Evolutionary conservation across 35 echinoderm and acorn worm genomes (phyloP).

Genomic region (Hemicentrotus pulcherrimus): DNA sequence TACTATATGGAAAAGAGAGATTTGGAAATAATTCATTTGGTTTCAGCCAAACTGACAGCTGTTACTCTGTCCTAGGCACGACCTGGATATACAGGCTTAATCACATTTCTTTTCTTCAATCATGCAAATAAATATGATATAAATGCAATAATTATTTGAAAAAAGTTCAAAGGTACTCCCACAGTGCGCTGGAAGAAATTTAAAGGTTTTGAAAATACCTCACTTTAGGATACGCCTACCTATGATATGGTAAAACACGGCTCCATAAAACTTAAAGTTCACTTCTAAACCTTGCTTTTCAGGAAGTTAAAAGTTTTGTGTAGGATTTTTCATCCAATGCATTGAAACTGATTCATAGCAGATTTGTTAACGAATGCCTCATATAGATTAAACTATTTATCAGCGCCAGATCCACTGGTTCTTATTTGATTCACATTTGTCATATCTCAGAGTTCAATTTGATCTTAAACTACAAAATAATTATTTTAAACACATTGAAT

Average conservation of each 20-base stretch:
- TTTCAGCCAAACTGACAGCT: neutral
- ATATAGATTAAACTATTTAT: no score
- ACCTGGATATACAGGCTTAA: neutral
- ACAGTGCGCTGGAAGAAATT: neutral
- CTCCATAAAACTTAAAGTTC: neutral
- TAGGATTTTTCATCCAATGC: neutral
- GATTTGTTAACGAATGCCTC: neutral
- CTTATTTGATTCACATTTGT: no score
- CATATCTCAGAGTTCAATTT: no score
- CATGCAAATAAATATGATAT: neutral
- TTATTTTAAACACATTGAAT: neutral
- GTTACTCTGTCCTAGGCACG: neutral
- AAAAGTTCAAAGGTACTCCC: neutral
- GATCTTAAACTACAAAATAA: no score
- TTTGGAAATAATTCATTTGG: neutral
- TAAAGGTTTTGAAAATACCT: no score
- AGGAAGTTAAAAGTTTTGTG: neutral
- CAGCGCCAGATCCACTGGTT: no score
- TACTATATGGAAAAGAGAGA: neutral
- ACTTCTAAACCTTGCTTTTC: neutral
- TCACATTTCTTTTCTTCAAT: neutral
- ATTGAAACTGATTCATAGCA: neutral
- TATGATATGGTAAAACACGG: neutral
- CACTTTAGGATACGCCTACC: neutral
- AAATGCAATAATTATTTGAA: neutral